Evolutionary conservation across 2,888 invertebrate genomes (phyloP), one percentile per base, ranked within the genome.

Genomic region (Hoplodrina ambigua): DNA sequence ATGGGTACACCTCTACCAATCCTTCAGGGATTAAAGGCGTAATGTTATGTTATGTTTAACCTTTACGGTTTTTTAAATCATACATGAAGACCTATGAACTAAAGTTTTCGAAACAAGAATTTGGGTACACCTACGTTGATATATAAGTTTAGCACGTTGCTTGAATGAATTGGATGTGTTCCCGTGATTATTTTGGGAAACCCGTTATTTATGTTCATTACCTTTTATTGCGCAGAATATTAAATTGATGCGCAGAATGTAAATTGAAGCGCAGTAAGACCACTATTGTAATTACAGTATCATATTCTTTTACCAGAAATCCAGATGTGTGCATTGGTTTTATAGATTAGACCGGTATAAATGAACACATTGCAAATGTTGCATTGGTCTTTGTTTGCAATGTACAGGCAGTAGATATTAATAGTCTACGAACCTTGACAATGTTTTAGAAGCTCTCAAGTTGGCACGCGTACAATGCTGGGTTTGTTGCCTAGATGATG

Each of bases 381-480:
- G 19, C 41, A 55, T 4, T 53, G 37, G 50, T 41, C 49, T 63
- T 66, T 76, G 79, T 76, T 79, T 78, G 76, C 72, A 53, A 63
- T 57, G 50, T 61, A 69, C 20, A 57, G 0, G 10, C 53, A 72
- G 53, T 59, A 44, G 57, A 53, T 74, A 80, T 68, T 72, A 72
- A 78, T 75, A 81, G 69, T 62, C 17, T 33, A 25, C 50, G 30
- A 65, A 78, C 80, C 82, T 82, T 82, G 78, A 80, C 69, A 80
- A 59, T 64, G 52, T 77, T 74, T 52, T 53, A 72, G 19, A 52
- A 55, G 15, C 59, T 55, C 15, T 41, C 72, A 55, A 76, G 64
- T 87, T 87, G 85, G 84, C 85, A 85, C 74, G 78, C 54, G 52
- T 86, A 85, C 87, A 89, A 83, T 82, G 85, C 85, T 76, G 37